phyloP scores from a whole-genome alignment of 2,888 invertebrate genomes.

The Drosophila barbarae region DNA sequence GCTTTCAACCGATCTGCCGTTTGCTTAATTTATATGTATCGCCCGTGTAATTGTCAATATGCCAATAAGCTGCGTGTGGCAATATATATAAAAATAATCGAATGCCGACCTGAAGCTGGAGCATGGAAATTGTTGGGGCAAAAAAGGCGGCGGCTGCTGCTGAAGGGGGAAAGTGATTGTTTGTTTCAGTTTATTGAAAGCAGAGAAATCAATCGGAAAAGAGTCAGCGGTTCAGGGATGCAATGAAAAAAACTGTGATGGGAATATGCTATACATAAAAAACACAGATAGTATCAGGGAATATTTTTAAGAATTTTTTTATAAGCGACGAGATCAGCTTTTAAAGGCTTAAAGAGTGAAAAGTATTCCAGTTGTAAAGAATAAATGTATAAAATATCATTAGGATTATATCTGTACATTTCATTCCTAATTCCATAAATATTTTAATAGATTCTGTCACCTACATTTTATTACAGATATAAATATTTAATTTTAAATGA shows the following conservation, averaged over 20 bases:
- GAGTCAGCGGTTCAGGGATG: constrained; percentile 54
- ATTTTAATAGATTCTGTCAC: background rate
- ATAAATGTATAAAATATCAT: background rate
- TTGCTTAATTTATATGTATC: constrained; percentile 74
- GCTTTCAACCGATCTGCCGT: constrained; percentile 49
- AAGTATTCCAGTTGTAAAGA: background rate
- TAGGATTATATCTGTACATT: no score
- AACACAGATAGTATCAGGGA: background rate
- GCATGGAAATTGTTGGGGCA: background rate
- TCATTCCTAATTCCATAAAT: background rate
- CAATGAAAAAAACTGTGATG: background rate
- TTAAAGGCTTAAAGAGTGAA: background rate
- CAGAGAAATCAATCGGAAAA: constrained; percentile 70
- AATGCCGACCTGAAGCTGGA: constrained; percentile 26
- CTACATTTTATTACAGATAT: background rate
- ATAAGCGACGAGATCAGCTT: background rate
- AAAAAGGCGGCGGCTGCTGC: background rate
- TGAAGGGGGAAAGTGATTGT: constrained; percentile 51
- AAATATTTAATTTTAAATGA: background rate
- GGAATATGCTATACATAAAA: background rate
- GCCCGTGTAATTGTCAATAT: constrained; percentile 75
- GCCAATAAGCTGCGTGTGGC: constrained; percentile 71
- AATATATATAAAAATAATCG: constrained; percentile 45
- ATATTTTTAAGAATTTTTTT: background rate
- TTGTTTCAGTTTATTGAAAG: constrained; percentile 68